phyloP scores from a whole-genome alignment of 2,797 vertebrate species.

The Syndactyla subalaris region DNA sequence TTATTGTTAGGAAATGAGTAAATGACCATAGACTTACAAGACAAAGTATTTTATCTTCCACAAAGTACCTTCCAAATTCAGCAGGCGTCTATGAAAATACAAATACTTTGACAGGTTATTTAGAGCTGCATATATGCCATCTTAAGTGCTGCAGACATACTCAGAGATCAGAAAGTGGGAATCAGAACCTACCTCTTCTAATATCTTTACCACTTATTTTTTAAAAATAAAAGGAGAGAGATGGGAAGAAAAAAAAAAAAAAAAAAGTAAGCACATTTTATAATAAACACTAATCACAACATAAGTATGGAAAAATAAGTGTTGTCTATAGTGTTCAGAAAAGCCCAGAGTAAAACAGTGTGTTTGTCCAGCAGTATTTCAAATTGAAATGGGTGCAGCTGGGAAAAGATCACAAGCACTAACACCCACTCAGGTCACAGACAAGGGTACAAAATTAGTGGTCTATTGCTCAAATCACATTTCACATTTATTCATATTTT shows the following conservation, averaged over 20 bases:
- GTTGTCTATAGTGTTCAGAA: neutral
- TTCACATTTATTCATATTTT: neutral
- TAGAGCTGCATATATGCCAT: neutral
- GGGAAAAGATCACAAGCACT: neutral
- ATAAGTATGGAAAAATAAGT: neutral
- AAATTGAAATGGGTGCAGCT: neutral
- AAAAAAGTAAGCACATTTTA: neutral
- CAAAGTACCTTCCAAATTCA: neutral
- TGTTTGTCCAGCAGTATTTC: neutral
- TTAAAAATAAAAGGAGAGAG: neutral
- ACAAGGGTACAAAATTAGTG: neutral
- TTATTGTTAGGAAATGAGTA: neutral
- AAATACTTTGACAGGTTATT: neutral
- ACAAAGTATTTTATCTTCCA: neutral
- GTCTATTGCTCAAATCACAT: neutral
- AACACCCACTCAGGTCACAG: neutral
- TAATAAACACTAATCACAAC: neutral
- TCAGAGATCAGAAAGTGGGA: neutral
- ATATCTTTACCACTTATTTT: neutral
- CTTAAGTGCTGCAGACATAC: neutral
- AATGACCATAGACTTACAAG: neutral
- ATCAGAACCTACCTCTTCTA: neutral
- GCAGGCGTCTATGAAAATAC: neutral
- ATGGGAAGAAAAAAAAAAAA: too few species aligned
- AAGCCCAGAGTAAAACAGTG: neutral